Conservation (phyloP, 1,140 invertebrate species). For the Aphidius ervi region DNA sequence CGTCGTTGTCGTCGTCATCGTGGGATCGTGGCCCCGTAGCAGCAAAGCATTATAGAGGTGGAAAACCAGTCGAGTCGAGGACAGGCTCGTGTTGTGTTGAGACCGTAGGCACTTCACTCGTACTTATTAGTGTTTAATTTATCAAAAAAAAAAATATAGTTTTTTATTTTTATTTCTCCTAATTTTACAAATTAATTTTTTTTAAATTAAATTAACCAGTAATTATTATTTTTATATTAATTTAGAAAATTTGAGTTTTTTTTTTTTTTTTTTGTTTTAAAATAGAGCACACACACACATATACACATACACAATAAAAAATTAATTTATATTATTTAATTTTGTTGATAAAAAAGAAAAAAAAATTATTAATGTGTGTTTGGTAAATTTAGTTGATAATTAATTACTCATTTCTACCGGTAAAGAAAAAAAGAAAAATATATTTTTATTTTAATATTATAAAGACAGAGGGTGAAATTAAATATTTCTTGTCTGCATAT, state of each 20-base stretch:
- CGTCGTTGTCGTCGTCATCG: slow-evolving; percentile 3
- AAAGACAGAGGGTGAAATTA: slow-evolving; percentile 34
- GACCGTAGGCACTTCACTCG: neutral
- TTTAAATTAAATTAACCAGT: no score
- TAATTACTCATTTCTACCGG: neutral
- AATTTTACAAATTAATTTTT: no score
- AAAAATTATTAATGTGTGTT: no score
- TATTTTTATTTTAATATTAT: slow-evolving; percentile 15
- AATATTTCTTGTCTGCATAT: slow-evolving; percentile 29
- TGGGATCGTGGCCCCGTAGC: slow-evolving; percentile 5
- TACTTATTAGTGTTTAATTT: neutral
- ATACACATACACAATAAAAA: slow-evolving; percentile 24
- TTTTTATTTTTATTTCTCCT: neutral
- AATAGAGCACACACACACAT: no score
- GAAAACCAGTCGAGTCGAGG: slow-evolving; percentile 14
- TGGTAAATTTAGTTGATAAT: no score
- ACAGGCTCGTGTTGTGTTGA: slow-evolving; percentile 3
- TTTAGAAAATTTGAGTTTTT: no score
- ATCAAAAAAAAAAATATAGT: neutral
- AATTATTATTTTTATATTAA: no score
- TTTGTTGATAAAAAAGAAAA: neutral
- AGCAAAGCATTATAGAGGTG: neutral
- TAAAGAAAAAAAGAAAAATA: slow-evolving; percentile 11
- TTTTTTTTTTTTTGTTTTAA: slow-evolving; percentile 22
- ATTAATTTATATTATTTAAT: slow-evolving; percentile 8